Evolutionary conservation across 2,888 invertebrate genomes (phyloP).

Genomic region (Cheilosia pagana): DNA sequence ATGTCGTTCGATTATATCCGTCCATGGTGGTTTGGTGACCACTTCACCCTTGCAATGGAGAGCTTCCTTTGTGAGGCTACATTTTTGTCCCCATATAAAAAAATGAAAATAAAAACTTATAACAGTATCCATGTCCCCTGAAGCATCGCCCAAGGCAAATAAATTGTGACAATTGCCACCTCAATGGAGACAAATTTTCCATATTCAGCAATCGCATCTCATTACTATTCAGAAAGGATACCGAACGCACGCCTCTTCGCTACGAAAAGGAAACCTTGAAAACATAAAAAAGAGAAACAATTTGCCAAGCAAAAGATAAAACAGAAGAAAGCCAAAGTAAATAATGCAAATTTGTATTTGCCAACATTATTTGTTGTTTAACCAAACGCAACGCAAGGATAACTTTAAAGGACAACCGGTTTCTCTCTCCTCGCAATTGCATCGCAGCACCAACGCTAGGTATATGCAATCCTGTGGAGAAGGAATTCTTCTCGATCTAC

Average conservation of each 20-base stretch:
- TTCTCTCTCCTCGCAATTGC: background rate
- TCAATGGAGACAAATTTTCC: conserved; percentile 16
- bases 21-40: background rate
- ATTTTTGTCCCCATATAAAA: background rate
- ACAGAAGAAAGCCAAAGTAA: conserved; percentile 42
- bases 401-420: conserved; percentile 54
- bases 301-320: conserved; percentile 8
- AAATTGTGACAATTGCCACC: conserved; percentile 46
- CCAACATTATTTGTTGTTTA: conserved; percentile 65
- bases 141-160: conserved; percentile 21
- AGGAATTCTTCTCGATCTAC: conserved; percentile 6
- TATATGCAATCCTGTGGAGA: background rate
- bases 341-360: conserved; percentile 66
- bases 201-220: conserved; percentile 1
- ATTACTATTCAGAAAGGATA: conserved; percentile 13
- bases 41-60: background rate
- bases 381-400: conserved; percentile 55
- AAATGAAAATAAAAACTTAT: too few relatives aligned
- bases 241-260: background rate
- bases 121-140: background rate
- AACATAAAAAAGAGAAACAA: background rate
- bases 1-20: background rate
- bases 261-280: background rate
- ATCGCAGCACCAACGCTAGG: background rate
- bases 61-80: too few relatives aligned